Evolutionary conservation across 2,888 invertebrate genomes (phyloP).

Genomic region (Chymomyza caudatula): DNA sequence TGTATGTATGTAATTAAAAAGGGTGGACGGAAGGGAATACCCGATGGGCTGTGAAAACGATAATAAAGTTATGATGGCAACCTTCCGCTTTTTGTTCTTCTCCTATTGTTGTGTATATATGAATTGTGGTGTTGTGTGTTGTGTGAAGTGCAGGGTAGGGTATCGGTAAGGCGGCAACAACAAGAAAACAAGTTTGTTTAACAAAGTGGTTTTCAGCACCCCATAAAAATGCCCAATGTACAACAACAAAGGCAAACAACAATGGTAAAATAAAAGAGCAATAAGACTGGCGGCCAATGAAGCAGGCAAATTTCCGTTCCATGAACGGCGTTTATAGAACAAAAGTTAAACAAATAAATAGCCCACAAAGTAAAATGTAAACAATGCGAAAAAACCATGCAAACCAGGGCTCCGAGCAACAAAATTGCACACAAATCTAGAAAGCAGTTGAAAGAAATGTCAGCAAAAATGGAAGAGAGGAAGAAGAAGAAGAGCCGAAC

Average conservation of each 20-base stretch:
- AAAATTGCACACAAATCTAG: background rate
- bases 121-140: background rate
- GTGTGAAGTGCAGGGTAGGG: too few relatives aligned
- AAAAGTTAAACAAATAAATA: constrained; percentile 49
- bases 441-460: constrained; percentile 4
- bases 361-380: constrained; percentile 43
- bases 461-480: constrained; percentile 12
- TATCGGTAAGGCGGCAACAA: too few relatives aligned
- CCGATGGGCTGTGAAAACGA: background rate
- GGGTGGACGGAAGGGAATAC: background rate
- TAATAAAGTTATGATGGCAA: constrained; percentile 25
- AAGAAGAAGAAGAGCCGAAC: constrained; percentile 7
- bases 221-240: constrained; percentile 40
- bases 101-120: background rate
- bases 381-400: constrained; percentile 41
- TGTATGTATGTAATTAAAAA: background rate
- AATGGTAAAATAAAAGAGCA: constrained; percentile 1
- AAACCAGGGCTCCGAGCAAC: background rate
- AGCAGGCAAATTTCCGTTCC: constrained; percentile 44
- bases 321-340: background rate
- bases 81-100: constrained; percentile 10
- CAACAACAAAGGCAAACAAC: constrained; percentile 8
- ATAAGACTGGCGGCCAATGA: constrained; percentile 5
- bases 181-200: constrained; percentile 54
- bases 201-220: constrained; percentile 57